Evolutionary conservation across 2,888 invertebrate species (phyloP).

Genomic region (Eristalinus aeneus): DNA sequence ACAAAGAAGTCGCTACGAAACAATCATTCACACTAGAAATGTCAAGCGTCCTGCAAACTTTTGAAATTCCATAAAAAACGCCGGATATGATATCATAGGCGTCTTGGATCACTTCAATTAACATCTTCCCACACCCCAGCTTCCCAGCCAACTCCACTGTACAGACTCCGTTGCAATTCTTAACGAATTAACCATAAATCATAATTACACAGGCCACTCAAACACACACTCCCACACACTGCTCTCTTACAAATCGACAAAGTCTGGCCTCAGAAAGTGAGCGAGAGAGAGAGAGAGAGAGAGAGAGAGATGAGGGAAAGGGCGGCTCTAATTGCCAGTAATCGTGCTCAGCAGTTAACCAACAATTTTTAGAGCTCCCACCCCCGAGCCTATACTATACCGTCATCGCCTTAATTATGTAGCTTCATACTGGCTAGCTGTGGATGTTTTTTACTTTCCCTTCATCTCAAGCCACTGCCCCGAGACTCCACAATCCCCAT

Average conservation of each 20-base stretch:
- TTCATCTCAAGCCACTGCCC: background rate
- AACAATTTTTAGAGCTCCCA: constrained; percentile 6
- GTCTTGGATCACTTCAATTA: background rate
- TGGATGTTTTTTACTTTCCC: background rate
- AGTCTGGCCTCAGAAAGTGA: too few relatives aligned
- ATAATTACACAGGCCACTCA: constrained; percentile 48
- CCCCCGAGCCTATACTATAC: background rate
- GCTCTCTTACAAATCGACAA: too few relatives aligned
- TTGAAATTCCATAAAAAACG: background rate
- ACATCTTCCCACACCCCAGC: background rate
- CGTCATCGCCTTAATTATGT: background rate
- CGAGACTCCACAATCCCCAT: background rate
- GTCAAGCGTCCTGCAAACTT: background rate
- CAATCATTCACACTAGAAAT: background rate
- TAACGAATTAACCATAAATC: constrained; percentile 55
- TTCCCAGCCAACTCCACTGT: background rate
- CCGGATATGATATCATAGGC: background rate
- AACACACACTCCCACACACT: constrained; percentile 4
- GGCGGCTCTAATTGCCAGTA: constrained; percentile 53
- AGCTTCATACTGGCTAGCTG: background rate
- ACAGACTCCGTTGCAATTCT: background rate
- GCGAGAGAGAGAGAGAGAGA: background rate
- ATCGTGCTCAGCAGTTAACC: constrained; percentile 53
- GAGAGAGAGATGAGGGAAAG: background rate
- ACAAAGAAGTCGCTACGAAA: too few relatives aligned